These are phyloP conservation scores for Orientallactaga sibirica DNA, from an alignment of 2,797 vertebrate species.

Conservation along the genomic window DNA sequence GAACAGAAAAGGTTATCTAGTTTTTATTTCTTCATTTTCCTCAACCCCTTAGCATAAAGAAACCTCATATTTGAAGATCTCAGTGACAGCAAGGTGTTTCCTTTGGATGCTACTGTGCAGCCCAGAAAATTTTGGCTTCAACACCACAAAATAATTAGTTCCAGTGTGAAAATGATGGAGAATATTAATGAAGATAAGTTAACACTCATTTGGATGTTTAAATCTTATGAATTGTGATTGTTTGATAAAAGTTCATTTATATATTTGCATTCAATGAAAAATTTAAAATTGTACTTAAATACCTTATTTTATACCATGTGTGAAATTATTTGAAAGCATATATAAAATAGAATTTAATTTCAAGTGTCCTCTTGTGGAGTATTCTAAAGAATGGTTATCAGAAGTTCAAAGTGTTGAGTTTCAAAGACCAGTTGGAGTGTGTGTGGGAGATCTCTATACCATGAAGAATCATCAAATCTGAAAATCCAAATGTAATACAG, in stretches of 20 bases:
- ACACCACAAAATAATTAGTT: not conserved
- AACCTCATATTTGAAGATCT: not conserved
- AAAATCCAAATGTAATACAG: not conserved
- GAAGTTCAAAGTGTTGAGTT: not conserved
- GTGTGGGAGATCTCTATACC: no score
- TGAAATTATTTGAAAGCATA: not conserved
- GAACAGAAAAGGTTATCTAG: not conserved
- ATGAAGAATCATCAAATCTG: not conserved
- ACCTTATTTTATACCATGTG: not conserved
- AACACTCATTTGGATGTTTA: not conserved
- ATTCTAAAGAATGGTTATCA: not conserved
- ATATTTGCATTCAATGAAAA: not conserved
- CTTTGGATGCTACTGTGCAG: not conserved
- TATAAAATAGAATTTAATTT: not conserved
- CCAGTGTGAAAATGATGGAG: not conserved
- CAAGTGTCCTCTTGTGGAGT: not conserved
- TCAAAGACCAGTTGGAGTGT: not conserved
- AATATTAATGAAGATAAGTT: not conserved
- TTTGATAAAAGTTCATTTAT: slow-evolving; percentile 9
- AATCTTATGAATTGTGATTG: not conserved
- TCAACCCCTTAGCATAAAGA: not conserved
- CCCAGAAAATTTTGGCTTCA: not conserved
- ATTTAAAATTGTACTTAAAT: not conserved
- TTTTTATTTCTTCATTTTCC: slow-evolving; percentile 24
- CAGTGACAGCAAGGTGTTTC: not conserved